A percentile compares a stretch with the other conserved stretches of the same genome.
phyloP scores from a whole-genome alignment of 2,113 vertebrate genomes.

The Microcebus lehilahytsara region DNA sequence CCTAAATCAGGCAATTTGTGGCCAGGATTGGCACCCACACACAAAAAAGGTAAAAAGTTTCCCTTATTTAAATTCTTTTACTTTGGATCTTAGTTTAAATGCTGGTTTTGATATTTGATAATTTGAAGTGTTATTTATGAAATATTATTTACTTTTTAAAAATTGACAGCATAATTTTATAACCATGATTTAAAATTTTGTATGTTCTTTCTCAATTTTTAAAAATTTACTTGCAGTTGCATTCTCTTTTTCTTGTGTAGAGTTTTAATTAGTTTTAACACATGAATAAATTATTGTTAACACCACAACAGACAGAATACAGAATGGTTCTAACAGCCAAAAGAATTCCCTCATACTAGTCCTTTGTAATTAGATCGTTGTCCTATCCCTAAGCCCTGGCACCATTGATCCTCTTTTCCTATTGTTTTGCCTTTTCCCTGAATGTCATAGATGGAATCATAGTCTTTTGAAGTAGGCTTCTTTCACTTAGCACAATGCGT shows the following conservation, averaged over 20 bases:
- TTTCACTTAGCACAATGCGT: background rate
- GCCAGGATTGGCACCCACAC: conserved; percentile 86
- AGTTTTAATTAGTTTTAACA: background rate
- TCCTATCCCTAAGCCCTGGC: background rate
- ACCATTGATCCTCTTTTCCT: background rate
- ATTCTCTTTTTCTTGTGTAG: background rate
- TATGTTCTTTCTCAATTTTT: background rate
- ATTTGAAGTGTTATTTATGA: conserved; percentile 35
- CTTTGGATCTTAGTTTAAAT: background rate
- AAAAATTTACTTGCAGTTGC: background rate
- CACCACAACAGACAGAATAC: background rate
- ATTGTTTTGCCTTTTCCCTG: background rate
- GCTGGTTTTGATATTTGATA: background rate
- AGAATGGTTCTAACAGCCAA: background rate
- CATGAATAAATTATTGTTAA: background rate
- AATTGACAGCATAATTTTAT: background rate
- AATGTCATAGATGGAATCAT: background rate
- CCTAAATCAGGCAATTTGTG: conserved; percentile 90
- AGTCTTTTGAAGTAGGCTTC: background rate
- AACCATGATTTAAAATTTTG: background rate
- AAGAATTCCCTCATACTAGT: background rate
- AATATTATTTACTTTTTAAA: background rate
- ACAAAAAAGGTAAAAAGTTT: conserved; percentile 92
- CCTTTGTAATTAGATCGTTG: background rate
- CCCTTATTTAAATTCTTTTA: background rate